A percentile compares a stretch with the other conserved stretches of the same genome.
These are phyloP conservation scores for Thymelicus sylvestris DNA, from an alignment of 2,888 invertebrate genomes.

Conservation along the genomic window DNA sequence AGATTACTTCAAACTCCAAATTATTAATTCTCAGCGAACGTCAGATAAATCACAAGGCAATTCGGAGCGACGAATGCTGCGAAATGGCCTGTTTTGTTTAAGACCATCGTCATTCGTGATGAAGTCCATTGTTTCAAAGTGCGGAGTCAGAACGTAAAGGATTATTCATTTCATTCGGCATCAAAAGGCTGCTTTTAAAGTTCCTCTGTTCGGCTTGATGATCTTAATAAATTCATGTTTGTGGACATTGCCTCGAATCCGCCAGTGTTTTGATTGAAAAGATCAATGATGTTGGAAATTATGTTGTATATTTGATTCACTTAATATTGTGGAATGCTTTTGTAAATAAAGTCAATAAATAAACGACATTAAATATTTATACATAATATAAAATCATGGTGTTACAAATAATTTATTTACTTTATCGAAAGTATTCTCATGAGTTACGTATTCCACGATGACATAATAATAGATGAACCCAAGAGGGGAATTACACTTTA, in stretches of 20 bases:
- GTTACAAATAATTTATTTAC: too few species aligned
- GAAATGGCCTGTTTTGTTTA: constrained; percentile 78
- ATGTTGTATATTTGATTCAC: not conserved
- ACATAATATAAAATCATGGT: too few species aligned
- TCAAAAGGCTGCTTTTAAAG: constrained; percentile 68
- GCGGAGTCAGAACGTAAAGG: constrained; percentile 70
- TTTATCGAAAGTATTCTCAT: too few species aligned
- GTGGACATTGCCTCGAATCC: constrained; percentile 25
- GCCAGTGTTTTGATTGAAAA: constrained; percentile 15
- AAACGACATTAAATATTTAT: too few species aligned
- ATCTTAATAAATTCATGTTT: constrained; percentile 62
- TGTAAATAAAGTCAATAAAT: too few species aligned
- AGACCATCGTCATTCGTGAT: constrained; percentile 77
- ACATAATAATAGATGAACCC: too few species aligned
- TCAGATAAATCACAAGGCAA: constrained; percentile 48
- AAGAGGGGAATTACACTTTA: too few species aligned
- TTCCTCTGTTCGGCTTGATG: constrained; percentile 59
- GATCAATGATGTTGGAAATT: not conserved
- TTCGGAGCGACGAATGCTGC: constrained; percentile 42
- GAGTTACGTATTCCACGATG: too few species aligned
- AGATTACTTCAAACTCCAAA: constrained; percentile 46
- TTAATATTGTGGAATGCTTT: too few species aligned
- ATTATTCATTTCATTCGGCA: constrained; percentile 73
- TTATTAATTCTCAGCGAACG: constrained; percentile 47
- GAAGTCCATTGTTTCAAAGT: constrained; percentile 76